A percentile compares a stretch with the other conserved stretches of the same genome.
Evolutionary conservation across 2,888 invertebrate genomes (phyloP).

Genomic region (Hoplodrina ambigua): DNA sequence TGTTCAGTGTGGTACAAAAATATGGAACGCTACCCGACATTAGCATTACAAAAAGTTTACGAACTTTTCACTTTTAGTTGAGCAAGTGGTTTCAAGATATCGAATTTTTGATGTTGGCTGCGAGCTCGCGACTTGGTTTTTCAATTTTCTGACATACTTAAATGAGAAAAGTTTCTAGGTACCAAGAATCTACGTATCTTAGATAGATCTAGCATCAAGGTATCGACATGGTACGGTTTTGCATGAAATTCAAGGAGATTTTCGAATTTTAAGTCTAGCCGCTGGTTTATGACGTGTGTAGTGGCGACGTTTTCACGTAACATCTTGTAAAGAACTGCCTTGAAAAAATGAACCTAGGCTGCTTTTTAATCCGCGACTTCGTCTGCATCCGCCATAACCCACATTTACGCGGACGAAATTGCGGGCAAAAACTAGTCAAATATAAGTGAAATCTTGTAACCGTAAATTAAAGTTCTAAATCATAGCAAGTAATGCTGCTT

Average conservation of each 20-base stretch:
- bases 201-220: no score
- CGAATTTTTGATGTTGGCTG: conserved; percentile 22
- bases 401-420: no score
- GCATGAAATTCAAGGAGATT: no score
- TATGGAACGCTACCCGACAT: conserved; percentile 14
- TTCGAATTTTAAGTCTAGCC: no score
- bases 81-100: conserved; percentile 23
- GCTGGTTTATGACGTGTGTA: no score
- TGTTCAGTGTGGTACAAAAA: conserved; percentile 31
- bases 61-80: conserved; percentile 28
- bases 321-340: neutral
- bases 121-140: conserved; percentile 8
- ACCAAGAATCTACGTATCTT: neutral
- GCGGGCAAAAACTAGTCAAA: no score
- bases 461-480: conserved; percentile 26
- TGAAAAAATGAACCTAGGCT: no score
- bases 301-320: neutral
- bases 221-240: no score
- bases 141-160: neutral
- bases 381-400: no score
- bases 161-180: neutral
- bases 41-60: conserved; percentile 30
- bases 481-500: conserved; percentile 26
- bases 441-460: neutral
- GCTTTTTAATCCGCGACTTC: no score